phyloP scores from a whole-genome alignment of 2,797 vertebrate genomes.

The Salarias fasciatus region DNA sequence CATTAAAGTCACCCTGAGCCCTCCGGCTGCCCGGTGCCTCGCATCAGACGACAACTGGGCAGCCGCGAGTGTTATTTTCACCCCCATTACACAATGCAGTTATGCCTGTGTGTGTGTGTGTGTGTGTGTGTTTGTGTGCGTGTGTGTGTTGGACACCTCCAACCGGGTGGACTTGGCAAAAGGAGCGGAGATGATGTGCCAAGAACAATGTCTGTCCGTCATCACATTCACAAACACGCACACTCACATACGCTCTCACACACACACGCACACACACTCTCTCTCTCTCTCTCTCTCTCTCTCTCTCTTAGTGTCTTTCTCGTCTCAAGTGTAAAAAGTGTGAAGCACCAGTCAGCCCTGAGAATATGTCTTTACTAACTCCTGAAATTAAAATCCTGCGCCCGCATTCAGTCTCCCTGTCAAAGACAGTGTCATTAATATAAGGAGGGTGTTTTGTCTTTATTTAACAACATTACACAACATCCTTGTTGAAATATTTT shows the following conservation, averaged over 20 bases:
- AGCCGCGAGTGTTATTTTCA: slow-evolving; percentile 41
- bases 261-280: slow-evolving; percentile 3
- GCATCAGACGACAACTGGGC: slow-evolving; percentile 54
- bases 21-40: slow-evolving; percentile 26
- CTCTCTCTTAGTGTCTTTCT: background rate
- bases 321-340: slow-evolving; percentile 5
- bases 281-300: too few species aligned
- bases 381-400: background rate
- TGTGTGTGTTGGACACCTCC: slow-evolving; percentile 35
- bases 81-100: slow-evolving; percentile 23
- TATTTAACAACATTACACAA: too few species aligned
- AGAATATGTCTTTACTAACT: background rate
- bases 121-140: slow-evolving; percentile 13
- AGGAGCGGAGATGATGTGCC: slow-evolving; percentile 41
- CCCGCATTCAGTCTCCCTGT: background rate
- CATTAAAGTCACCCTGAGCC: slow-evolving; percentile 62
- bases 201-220: slow-evolving; percentile 47
- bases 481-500: too few species aligned
- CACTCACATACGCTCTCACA: slow-evolving; percentile 3
- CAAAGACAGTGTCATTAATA: too few species aligned
- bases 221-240: slow-evolving; percentile 12
- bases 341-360: too few species aligned
- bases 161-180: slow-evolving; percentile 36
- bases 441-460: too few species aligned
- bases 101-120: slow-evolving; percentile 21